Percentiles rank a stretch among this genome's conserved stretches.
Conservation (phyloP, 1,140 invertebrate species). For the Rhizoglyphus robini region DNA sequence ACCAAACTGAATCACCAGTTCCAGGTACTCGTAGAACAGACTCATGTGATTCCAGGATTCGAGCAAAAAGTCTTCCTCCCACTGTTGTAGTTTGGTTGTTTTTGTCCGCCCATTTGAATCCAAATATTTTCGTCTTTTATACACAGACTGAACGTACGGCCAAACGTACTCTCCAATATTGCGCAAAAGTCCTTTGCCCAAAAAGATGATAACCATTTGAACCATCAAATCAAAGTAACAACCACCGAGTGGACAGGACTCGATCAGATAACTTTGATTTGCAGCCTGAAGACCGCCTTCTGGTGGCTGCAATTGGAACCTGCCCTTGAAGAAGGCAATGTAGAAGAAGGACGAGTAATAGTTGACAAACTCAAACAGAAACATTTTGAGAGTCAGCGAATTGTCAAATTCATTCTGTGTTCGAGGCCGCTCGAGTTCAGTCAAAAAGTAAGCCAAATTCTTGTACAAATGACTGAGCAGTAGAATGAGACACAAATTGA, state of each 20-base stretch:
- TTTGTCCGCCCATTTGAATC: no score
- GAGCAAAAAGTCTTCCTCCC: constrained; percentile 81
- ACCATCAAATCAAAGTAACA: constrained; percentile 51
- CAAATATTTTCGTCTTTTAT: constrained; percentile 6
- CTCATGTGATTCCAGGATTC: constrained; percentile 74
- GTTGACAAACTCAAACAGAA: constrained; percentile 93
- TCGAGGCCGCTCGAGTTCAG: constrained; percentile 72
- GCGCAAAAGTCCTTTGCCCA: constrained; percentile 51
- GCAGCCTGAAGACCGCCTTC: not conserved
- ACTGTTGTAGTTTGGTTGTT: constrained; percentile 43
- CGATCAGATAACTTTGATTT: not conserved
- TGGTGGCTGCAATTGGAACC: not conserved
- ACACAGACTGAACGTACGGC: constrained; percentile 34
- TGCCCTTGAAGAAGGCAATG: constrained; percentile 90
- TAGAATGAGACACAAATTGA: constrained; percentile 72
- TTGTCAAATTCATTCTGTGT: constrained; percentile 77
- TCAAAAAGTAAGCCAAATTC: constrained; percentile 57
- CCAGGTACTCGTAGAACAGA: constrained; percentile 89
- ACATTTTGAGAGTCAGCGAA: constrained; percentile 92
- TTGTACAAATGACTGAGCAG: constrained; percentile 50
- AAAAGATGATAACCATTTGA: constrained; percentile 52
- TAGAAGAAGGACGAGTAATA: constrained; percentile 98
- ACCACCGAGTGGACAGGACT: constrained; percentile 34
- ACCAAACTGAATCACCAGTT: constrained; percentile 86
- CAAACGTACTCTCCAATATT: constrained; percentile 44